phyloP scores from a whole-genome alignment of 1,140 invertebrate species.

The Euwallacea similis region DNA sequence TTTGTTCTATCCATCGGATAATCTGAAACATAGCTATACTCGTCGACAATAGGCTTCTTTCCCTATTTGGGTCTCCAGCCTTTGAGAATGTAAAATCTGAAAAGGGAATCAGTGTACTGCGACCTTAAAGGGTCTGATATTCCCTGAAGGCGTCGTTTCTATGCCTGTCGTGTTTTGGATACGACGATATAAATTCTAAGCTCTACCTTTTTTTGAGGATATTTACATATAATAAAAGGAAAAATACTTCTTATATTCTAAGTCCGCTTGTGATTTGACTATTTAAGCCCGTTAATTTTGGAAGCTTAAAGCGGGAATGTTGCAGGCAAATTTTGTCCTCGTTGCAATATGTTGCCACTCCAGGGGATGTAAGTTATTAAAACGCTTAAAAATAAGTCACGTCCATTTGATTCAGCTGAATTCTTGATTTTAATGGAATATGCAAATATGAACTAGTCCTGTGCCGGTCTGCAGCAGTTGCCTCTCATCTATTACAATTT shows the following conservation, averaged over 20 bases:
- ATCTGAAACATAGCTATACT: background rate
- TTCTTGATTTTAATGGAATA: conserved; percentile 13
- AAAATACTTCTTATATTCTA: too few relatives aligned
- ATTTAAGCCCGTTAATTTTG: too few relatives aligned
- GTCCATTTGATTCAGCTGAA: conserved; percentile 10
- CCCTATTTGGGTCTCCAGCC: background rate
- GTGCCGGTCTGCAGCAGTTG: background rate
- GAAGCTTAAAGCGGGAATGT: too few relatives aligned
- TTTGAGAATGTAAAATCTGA: conserved; percentile 4
- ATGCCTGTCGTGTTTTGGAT: background rate
- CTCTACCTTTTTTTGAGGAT: background rate
- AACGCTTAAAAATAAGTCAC: conserved; percentile 17
- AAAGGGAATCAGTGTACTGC: background rate
- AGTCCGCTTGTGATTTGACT: too few relatives aligned
- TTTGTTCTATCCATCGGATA: background rate
- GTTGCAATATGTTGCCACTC: background rate
- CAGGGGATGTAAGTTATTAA: conserved; percentile 11
- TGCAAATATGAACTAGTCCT: conserved; percentile 6
- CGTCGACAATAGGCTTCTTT: conserved; percentile 1
- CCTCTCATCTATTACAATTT: too few relatives aligned
- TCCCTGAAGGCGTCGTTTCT: background rate
- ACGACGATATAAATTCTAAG: background rate
- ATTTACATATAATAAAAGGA: conserved; percentile 3
- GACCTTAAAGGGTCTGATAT: conserved; percentile 2
- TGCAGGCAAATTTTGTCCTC: too few relatives aligned